A percentile compares a stretch with the other conserved stretches of the same genome.
Evolutionary conservation across 1,140 invertebrate species (phyloP).

Genomic region (Caenorhabditis elegans): DNA sequence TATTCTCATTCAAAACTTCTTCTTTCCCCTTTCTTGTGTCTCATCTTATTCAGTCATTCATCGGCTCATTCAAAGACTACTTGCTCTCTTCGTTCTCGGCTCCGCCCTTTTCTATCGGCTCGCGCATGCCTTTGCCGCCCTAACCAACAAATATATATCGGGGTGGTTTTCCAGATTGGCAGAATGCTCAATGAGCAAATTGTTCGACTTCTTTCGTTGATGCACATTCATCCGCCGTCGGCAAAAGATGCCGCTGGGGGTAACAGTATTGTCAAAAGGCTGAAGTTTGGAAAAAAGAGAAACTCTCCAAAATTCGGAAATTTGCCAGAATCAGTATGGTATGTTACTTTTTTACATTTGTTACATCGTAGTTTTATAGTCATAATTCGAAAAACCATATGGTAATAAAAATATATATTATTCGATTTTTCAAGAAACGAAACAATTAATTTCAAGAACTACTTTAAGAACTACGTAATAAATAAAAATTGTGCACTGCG

Average conservation of each 20-base stretch:
- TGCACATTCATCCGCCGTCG: conserved; percentile 20
- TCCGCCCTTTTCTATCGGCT: conserved; percentile 30
- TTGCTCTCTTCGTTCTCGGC: neutral
- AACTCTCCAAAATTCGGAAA: neutral
- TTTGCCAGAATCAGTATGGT: conserved; percentile 9
- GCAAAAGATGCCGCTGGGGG: neutral
- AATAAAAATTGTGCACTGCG: no score
- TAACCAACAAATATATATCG: conserved; percentile 24
- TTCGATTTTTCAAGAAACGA: no score
- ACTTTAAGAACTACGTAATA: no score
- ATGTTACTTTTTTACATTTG: no score
- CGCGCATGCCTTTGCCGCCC: neutral
- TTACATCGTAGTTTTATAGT: no score
- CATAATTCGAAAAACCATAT: no score
- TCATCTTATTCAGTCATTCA: conserved; percentile 29
- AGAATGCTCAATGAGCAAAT: conserved; percentile 30
- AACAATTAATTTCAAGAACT: no score
- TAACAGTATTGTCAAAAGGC: neutral
- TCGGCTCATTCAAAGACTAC: neutral
- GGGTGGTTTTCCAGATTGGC: conserved; percentile 21
- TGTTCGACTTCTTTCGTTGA: conserved; percentile 20
- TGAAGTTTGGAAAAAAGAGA: conserved; percentile 23
- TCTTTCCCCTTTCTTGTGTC: neutral
- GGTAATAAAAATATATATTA: no score
- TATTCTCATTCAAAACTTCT: conserved; percentile 1